Conservation (phyloP, 2,888 invertebrate species). For the Lepidocyrtinus sp. region DNA sequence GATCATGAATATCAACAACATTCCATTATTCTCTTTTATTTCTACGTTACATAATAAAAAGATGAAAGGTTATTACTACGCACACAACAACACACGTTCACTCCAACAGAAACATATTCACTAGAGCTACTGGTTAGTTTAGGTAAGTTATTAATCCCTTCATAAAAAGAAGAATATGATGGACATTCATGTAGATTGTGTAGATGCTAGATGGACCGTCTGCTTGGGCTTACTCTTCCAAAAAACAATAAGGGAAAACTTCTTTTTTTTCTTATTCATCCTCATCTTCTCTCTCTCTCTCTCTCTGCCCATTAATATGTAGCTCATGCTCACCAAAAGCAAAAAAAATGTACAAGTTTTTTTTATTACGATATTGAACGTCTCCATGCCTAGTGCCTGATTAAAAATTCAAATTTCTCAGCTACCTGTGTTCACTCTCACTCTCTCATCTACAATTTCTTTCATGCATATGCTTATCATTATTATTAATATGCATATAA, state of each 20-base stretch:
- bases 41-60: slow-evolving; percentile 1
- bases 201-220: slow-evolving; percentile 17
- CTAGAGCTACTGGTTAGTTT: not conserved
- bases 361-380: slow-evolving; percentile 54
- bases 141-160: too few relatives aligned
- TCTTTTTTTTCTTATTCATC: too few relatives aligned
- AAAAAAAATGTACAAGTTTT: slow-evolving; percentile 56
- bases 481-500: too few relatives aligned
- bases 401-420: slow-evolving; percentile 69
- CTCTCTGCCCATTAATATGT: slow-evolving; percentile 63
- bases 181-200: slow-evolving; percentile 36
- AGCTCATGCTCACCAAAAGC: slow-evolving; percentile 60
- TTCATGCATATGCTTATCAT: too few relatives aligned
- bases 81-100: slow-evolving; percentile 1
- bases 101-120: too few relatives aligned
- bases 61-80: slow-evolving; percentile 34
- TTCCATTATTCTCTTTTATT: slow-evolving; percentile 15
- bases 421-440: slow-evolving; percentile 69
- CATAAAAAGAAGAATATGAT: too few relatives aligned
- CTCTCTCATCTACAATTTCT: slow-evolving; percentile 42
- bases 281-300: too few relatives aligned
- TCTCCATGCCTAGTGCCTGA: slow-evolving; percentile 61
- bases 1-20: slow-evolving; percentile 35
- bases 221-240: slow-evolving; percentile 19
- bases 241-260: slow-evolving; percentile 27